Evolutionary conservation across 2,113 vertebrate genomes (phyloP).

Genomic region (Procavia capensis): DNA sequence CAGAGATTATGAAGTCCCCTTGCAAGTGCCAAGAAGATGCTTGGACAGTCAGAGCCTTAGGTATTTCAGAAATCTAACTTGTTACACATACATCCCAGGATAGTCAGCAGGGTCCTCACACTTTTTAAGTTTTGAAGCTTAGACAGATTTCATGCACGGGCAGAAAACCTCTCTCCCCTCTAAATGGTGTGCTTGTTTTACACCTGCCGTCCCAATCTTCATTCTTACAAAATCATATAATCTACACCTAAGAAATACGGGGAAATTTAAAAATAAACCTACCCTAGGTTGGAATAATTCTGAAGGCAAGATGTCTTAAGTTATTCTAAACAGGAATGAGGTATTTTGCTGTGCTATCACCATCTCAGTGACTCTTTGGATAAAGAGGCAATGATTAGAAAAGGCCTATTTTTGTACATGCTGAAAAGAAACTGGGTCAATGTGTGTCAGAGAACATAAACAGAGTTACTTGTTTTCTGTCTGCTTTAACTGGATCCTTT

Average conservation of each 20-base stretch:
- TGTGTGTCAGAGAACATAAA: constrained; percentile 33
- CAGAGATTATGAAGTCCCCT: constrained; percentile 17
- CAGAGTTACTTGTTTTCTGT: constrained; percentile 25
- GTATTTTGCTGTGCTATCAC: neutral
- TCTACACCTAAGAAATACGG: constrained; percentile 19
- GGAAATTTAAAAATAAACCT: constrained; percentile 28
- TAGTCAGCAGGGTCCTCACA: neutral
- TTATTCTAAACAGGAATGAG: constrained; percentile 33
- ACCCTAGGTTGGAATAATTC: constrained; percentile 18
- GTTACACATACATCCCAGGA: neutral
- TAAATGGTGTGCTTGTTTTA: neutral
- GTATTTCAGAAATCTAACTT: constrained; percentile 33
- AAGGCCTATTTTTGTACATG: neutral
- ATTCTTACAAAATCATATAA: constrained; percentile 43
- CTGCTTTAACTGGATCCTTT: constrained; percentile 1
- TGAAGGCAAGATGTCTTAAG: constrained; percentile 33
- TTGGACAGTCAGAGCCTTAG: neutral
- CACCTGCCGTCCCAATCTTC: neutral
- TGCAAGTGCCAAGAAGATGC: neutral
- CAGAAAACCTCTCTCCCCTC: neutral
- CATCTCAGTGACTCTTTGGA: neutral
- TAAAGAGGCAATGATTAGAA: constrained; percentile 27
- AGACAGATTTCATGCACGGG: constrained; percentile 43
- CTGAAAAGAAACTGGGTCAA: neutral
- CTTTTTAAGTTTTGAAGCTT: neutral